phyloP scores from a whole-genome alignment of 2,888 invertebrate genomes.

The Amphipoea oculea region DNA sequence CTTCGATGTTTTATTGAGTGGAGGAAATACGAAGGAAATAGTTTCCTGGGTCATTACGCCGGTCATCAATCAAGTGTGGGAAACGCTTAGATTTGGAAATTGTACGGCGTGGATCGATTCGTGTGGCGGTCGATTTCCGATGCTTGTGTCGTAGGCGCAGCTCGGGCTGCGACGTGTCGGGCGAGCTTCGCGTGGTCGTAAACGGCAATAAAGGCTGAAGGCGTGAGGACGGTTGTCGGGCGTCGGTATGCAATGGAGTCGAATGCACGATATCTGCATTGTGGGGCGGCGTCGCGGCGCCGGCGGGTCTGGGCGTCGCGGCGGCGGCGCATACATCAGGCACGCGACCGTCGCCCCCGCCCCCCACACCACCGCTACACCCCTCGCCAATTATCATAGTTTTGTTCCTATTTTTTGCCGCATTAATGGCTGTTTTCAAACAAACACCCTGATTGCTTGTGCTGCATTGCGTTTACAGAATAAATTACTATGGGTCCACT shows the following conservation, averaged over 20 bases:
- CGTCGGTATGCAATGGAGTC: conserved; percentile 72
- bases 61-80: conserved; percentile 87
- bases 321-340: conserved; percentile 89
- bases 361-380: conserved; percentile 62
- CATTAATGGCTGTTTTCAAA: conserved; percentile 73
- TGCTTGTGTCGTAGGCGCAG: conserved; percentile 37
- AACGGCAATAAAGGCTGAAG: conserved; percentile 75
- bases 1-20: conserved; percentile 90
- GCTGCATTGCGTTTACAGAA: conserved; percentile 66
- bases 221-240: conserved; percentile 75
- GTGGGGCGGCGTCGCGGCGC: conserved; percentile 86
- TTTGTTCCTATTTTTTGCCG: conserved; percentile 81
- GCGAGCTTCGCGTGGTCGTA: conserved; percentile 75
- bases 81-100: conserved; percentile 77
- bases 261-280: conserved; percentile 89
- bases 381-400: conserved; percentile 84
- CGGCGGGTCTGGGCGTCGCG: conserved; percentile 88
- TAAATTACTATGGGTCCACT: conserved; percentile 32
- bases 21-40: conserved; percentile 90
- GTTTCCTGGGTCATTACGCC: conserved; percentile 89
- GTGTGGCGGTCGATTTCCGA: conserved; percentile 66
- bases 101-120: conserved; percentile 73
- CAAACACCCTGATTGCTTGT: conserved; percentile 66
- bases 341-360: conserved; percentile 82
- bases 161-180: conserved; percentile 27